phyloP scores from a whole-genome alignment of 2,888 invertebrate genomes.

The Hermodice carunculata region DNA sequence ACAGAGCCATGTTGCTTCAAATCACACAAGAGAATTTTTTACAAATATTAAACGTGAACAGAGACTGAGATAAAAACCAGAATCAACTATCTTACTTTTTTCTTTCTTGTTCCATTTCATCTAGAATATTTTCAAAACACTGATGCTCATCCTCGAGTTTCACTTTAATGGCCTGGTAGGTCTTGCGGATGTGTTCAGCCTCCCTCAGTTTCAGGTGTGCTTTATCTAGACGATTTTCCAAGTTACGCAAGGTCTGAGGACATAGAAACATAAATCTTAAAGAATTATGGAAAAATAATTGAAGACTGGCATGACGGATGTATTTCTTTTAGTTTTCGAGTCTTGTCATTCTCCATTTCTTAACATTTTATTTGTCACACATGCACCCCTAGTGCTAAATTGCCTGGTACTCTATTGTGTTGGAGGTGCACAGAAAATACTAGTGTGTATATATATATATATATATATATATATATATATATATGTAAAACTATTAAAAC shows the following conservation, averaged over 20 bases:
- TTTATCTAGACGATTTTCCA: constrained; percentile 67
- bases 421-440: too few relatives aligned
- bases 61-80: too few relatives aligned
- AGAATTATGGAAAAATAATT: background rate
- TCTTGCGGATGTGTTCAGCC: constrained; percentile 67
- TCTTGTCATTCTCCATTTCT: too few relatives aligned
- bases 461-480: background rate
- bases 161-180: constrained; percentile 67
- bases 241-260: constrained; percentile 60
- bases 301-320: too few relatives aligned
- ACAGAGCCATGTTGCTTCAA: too few relatives aligned
- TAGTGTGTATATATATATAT: too few relatives aligned
- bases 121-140: constrained; percentile 63
- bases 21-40: too few relatives aligned
- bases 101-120: constrained; percentile 66
- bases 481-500: background rate
- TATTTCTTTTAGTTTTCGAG: too few relatives aligned
- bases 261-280: background rate
- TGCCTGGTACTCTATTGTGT: too few relatives aligned
- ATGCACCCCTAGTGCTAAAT: too few relatives aligned
- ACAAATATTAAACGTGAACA: too few relatives aligned
- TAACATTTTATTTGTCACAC: too few relatives aligned
- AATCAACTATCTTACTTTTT: constrained; percentile 45
- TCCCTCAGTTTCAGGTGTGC: constrained; percentile 68
- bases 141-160: constrained; percentile 66